Evolutionary conservation across 2,888 invertebrate species (phyloP).

Genomic region (Orchesella flavescens): DNA sequence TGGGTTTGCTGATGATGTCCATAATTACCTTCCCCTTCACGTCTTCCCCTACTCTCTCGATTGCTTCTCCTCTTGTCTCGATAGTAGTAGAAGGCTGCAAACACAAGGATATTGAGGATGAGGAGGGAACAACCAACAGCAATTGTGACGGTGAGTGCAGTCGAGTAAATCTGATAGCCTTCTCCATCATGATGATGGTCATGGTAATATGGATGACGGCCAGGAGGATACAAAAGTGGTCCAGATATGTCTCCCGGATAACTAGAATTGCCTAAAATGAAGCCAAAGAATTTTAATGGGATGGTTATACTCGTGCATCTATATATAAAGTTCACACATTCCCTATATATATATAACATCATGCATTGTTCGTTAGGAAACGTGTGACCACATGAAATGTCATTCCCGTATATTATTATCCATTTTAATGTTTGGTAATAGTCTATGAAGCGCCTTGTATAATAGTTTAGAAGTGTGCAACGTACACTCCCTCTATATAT

Average conservation of each 20-base stretch:
- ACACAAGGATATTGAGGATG: slow-evolving; percentile 92
- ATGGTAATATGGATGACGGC: slow-evolving; percentile 54
- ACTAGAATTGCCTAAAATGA: slow-evolving; percentile 58
- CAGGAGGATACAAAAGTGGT: slow-evolving; percentile 53
- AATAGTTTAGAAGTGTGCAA: too few species aligned
- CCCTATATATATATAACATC: background rate
- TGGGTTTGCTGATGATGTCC: slow-evolving; percentile 45
- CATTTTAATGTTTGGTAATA: background rate
- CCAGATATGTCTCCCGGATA: slow-evolving; percentile 60
- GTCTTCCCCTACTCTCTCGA: slow-evolving; percentile 81
- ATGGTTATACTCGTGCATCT: background rate
- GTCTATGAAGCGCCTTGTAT: background rate
- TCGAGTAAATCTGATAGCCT: slow-evolving; percentile 88
- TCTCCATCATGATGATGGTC: slow-evolving; percentile 66
- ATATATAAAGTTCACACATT: slow-evolving; percentile 4
- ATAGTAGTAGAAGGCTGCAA: slow-evolving; percentile 90
- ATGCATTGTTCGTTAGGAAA: background rate
- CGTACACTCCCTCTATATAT: too few species aligned
- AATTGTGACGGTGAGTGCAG: slow-evolving; percentile 92
- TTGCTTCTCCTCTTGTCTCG: slow-evolving; percentile 87
- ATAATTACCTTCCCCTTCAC: slow-evolving; percentile 34
- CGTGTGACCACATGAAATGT: slow-evolving; percentile 20
- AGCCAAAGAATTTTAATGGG: slow-evolving; percentile 35
- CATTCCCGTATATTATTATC: background rate
- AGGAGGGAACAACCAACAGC: slow-evolving; percentile 94